Evolutionary conservation across 2,113 vertebrate species (phyloP).

Genomic region (Vanacampus margaritifer): DNA sequence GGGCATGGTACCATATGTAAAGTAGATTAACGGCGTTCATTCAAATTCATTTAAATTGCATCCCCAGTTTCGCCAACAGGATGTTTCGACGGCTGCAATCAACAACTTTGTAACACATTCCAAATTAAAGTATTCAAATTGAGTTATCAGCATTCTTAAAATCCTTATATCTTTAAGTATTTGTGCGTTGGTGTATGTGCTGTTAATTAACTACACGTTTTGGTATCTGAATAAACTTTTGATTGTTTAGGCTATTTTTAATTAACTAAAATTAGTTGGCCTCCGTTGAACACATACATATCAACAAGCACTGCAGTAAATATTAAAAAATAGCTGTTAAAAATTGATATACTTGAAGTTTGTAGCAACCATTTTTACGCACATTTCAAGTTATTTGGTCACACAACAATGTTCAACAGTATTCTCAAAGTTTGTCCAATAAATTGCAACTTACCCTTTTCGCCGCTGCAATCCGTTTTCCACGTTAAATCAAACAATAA

Average conservation of each 20-base stretch:
- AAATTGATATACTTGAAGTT: too few species aligned
- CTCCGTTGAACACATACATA: too few species aligned
- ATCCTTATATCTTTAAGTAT: not conserved
- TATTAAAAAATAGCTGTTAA: not conserved
- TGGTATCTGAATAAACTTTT: not conserved
- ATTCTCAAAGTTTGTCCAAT: not conserved
- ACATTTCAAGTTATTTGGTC: not conserved
- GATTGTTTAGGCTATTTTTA: not conserved
- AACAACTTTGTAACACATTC: too few species aligned
- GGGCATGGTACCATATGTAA: not conserved
- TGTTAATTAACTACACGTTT: not conserved
- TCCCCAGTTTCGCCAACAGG: not conserved
- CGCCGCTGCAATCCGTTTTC: not conserved
- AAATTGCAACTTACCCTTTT: constrained; percentile 40
- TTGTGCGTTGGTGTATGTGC: too few species aligned
- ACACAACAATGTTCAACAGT: not conserved
- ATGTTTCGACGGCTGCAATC: too few species aligned
- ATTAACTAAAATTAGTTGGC: too few species aligned
- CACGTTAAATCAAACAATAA: not conserved
- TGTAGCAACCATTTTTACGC: too few species aligned
- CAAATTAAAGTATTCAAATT: too few species aligned
- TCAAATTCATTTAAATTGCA: not conserved
- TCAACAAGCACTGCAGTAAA: not conserved
- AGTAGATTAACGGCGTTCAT: not conserved
- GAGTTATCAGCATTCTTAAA: too few species aligned